These are phyloP conservation scores for Molossus alvarezi DNA, from an alignment of 2,797 vertebrate genomes.

Conservation along the genomic window DNA sequence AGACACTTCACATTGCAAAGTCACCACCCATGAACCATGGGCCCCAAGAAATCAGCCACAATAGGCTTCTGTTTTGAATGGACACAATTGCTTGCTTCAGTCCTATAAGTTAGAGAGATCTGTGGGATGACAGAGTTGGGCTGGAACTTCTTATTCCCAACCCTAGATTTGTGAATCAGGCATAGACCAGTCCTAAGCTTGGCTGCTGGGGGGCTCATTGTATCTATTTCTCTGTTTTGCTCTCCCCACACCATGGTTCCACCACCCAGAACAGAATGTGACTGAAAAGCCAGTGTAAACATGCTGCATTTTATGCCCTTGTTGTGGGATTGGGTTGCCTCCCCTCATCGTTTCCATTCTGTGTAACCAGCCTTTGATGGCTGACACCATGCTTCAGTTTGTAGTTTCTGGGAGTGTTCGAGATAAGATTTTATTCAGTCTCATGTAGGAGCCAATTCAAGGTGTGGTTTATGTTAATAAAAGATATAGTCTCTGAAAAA, in stretches of 20 bases:
- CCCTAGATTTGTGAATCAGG: neutral
- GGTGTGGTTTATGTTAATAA: too few species aligned
- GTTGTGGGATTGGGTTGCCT: neutral
- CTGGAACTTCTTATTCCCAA: neutral
- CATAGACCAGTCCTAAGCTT: neutral
- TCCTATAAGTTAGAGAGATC: neutral
- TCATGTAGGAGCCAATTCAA: neutral
- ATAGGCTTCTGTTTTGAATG: neutral
- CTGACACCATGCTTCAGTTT: neutral
- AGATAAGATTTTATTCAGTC: neutral
- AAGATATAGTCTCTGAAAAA: neutral
- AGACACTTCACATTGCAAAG: accelerated
- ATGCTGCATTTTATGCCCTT: accelerated
- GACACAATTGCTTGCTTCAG: neutral
- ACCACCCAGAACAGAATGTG: too few species aligned
- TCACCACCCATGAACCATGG: accelerated
- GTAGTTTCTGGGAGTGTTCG: neutral
- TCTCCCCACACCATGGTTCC: neutral
- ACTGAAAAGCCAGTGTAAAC: neutral
- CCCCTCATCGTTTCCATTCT: too few species aligned
- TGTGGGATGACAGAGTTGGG: neutral
- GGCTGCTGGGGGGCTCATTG: neutral
- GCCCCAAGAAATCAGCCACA: neutral
- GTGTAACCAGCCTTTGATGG: neutral
- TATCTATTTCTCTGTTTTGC: neutral